A percentile compares a stretch with the other conserved stretches of the same genome.
These are phyloP conservation scores for Calypte anna DNA, from an alignment of 2,113 vertebrate genomes.

Conservation along the genomic window DNA sequence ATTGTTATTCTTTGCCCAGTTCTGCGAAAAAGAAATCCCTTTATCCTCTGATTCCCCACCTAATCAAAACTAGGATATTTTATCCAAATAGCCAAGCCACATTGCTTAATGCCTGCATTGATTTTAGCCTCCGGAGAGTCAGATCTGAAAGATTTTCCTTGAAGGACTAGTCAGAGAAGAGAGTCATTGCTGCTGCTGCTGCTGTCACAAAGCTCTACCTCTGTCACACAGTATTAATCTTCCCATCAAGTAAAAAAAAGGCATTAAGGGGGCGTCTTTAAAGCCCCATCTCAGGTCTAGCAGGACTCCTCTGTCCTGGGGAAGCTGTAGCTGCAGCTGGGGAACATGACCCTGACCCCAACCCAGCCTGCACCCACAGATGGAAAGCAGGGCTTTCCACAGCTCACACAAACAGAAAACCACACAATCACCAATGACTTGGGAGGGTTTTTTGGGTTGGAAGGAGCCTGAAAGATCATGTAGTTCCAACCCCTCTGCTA, in stretches of 20 bases:
- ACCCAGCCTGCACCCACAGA: too few relatives aligned
- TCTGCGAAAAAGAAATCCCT: constrained; percentile 15
- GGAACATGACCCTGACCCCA: background rate
- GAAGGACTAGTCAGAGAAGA: background rate
- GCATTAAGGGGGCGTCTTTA: too few relatives aligned
- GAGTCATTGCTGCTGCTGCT: background rate
- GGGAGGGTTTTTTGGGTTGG: too few relatives aligned
- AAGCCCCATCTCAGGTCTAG: background rate
- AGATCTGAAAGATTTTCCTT: constrained; percentile 30
- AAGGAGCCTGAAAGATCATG: too few relatives aligned
- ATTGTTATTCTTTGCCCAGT: background rate
- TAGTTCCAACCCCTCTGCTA: too few relatives aligned
- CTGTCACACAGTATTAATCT: constrained; percentile 13
- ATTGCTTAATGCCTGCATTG: background rate
- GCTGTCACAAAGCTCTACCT: background rate
- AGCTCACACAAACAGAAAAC: background rate
- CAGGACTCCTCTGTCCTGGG: background rate
- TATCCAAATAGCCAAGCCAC: background rate
- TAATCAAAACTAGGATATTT: constrained; percentile 35
- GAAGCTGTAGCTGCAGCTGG: background rate
- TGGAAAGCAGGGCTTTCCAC: background rate
- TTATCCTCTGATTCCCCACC: background rate
- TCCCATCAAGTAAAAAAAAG: background rate
- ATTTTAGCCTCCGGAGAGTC: background rate
- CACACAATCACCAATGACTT: too few relatives aligned